Conservation (phyloP, 2,888 invertebrate species). For the Drosophila heteroneura region DNA sequence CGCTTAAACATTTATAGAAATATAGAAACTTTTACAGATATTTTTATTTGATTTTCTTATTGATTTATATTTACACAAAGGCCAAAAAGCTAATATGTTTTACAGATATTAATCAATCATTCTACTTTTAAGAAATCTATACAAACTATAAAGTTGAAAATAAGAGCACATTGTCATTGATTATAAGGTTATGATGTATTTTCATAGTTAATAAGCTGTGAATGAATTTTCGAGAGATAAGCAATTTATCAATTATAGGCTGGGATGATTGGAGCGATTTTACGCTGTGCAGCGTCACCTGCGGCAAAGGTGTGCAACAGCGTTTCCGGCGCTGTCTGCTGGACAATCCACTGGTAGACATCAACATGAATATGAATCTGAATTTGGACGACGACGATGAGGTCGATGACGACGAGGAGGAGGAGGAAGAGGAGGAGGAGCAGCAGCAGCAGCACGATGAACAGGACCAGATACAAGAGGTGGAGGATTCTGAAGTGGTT, state of each 20-base stretch:
- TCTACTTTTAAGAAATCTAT: not conserved
- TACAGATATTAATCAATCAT: not conserved
- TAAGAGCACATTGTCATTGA: not conserved
- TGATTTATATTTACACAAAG: not conserved
- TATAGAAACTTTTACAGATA: not conserved
- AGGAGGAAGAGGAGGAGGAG: slow-evolving; percentile 12
- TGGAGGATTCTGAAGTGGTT: slow-evolving; percentile 37
- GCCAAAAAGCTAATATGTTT: not conserved
- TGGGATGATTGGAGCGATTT: slow-evolving; percentile 86
- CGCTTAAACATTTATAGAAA: not conserved
- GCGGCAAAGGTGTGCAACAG: slow-evolving; percentile 85
- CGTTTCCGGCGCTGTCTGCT: slow-evolving; percentile 85
- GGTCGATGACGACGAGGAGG: slow-evolving; percentile 38
- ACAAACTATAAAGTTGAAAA: not conserved
- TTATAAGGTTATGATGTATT: not conserved
- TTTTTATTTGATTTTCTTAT: not conserved
- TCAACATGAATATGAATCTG: slow-evolving; percentile 83
- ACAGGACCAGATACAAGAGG: slow-evolving; percentile 4
- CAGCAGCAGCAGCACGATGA: slow-evolving; percentile 1
- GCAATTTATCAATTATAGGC: slow-evolving; percentile 71
- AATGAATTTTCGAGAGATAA: slow-evolving; percentile 1
- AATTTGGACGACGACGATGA: slow-evolving; percentile 69
- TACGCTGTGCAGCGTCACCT: slow-evolving; percentile 85
- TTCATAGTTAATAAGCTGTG: not conserved
- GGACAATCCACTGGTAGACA: slow-evolving; percentile 84